Percentiles rank a stretch among this genome's conserved stretches.
phyloP scores from a whole-genome alignment of 2,113 vertebrate species.

The Rhipidura dahli region DNA sequence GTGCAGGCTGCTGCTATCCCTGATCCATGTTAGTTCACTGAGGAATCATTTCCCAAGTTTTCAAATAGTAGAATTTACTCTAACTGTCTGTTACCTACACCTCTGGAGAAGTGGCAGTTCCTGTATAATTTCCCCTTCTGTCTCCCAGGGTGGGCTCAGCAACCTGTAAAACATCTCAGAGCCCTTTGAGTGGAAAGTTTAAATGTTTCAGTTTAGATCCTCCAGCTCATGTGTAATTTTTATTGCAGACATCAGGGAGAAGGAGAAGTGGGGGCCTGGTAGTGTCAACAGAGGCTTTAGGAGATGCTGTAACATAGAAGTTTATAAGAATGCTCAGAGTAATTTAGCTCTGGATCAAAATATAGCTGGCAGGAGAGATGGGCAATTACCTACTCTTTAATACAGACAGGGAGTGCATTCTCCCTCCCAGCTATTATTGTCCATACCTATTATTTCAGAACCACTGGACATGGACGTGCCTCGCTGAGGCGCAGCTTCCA shows the following conservation, averaged over 20 bases:
- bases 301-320: background rate
- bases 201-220: background rate
- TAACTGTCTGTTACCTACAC: background rate
- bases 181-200: background rate
- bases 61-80: background rate
- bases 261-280: background rate
- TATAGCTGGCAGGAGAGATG: constrained; percentile 19
- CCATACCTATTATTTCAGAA: constrained; percentile 26
- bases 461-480: background rate
- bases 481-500: background rate
- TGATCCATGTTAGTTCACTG: background rate
- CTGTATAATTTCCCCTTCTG: background rate
- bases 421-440: constrained; percentile 14
- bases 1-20: background rate
- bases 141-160: background rate
- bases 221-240: background rate
- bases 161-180: background rate
- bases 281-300: background rate
- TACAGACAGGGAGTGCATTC: background rate
- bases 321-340: background rate
- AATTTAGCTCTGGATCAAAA: constrained; percentile 13
- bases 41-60: background rate
- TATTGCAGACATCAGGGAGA: background rate
- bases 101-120: background rate
- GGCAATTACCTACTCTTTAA: constrained; percentile 36